Evolutionary conservation across 1,140 invertebrate genomes (phyloP), one percentile per base, ranked within the genome.

Genomic region (Hesperophylax magnus): DNA sequence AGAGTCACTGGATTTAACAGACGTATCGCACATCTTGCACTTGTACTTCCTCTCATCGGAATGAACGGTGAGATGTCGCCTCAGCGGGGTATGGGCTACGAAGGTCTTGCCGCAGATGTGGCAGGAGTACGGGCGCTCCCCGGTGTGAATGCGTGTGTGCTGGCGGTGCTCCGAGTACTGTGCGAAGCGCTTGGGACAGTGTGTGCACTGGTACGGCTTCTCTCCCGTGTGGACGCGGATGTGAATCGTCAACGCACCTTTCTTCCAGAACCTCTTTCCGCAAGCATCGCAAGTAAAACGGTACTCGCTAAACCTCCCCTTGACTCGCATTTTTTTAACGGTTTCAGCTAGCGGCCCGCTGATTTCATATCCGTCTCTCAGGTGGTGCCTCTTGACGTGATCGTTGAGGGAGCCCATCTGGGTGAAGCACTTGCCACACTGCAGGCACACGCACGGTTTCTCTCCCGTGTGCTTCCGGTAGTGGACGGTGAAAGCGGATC

Each of bases 121-220:
- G 82, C 93, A 94, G 27, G 91, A 91, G 81, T 92, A 94, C 1
- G 96, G 96, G 91, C 95, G 95, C 67, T 94, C 95, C 7, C 95
- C 95, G 2, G 96, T 97, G 85, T 97, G 96, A 67, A 93, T 93
- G 78, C 31, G 52, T 0, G 22, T 61, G 47, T 81, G 80, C 11
- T 69, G 63, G 7, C 20, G 54, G 31, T 77, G 75, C 7, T 60
- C 74, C 0, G 71, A 53, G 2, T 31, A 52, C 61, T 93, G 81
- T 9, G 81, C 39, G 58, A 82, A 82, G 15, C 72, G 22, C 17
- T 61, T 56, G 17, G 72, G 65, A 39, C 81, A 82, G 20, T 77
- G 34, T 1, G 31, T 3, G 20, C 81, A 82, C 24, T 84, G 27
- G 74, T 84, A 79, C 0, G 82, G 79, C 18, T 81, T 84, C 54